phyloP scores from a whole-genome alignment of 2,113 vertebrate species.

The rabbit (Oryctolagus cuniculus) region mOryCun1.1 NC_091443.1:3978001-3978500 shows the following conservation, averaged over 20 bases:
- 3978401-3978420: not conserved
- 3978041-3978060: not conserved
- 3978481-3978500: too few relatives aligned
- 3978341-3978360: not conserved
- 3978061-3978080: not conserved
- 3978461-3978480: too few relatives aligned
- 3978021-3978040: not conserved
- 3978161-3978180: not conserved
- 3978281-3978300: not conserved
- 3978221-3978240: not conserved
- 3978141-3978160: not conserved
- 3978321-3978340: not conserved
- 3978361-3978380: not conserved
- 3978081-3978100: not conserved
- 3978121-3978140: not conserved
- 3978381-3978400: not conserved
- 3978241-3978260: not conserved
- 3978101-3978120: not conserved
- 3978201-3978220: not conserved
- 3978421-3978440: too few relatives aligned
- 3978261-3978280: not conserved
- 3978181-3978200: not conserved
- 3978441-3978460: too few relatives aligned
- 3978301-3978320: not conserved
- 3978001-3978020: not conserved